Conservation (phyloP, 2,888 invertebrate species). For the Trachelus iudaicus region DNA sequence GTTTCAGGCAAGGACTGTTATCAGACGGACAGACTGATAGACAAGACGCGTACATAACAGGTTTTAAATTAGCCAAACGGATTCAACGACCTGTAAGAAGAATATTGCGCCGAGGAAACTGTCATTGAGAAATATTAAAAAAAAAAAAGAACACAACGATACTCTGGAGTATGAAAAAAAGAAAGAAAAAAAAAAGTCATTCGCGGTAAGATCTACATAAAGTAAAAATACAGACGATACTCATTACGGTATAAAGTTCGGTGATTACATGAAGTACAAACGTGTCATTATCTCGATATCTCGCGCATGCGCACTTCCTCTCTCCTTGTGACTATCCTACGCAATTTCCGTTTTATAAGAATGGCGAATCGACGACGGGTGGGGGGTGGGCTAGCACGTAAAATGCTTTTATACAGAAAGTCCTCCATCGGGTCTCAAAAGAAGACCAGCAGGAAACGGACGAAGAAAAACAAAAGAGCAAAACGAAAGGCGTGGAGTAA, state of each 20-base stretch:
- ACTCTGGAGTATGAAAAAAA: slow-evolving; percentile 54
- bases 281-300: slow-evolving; percentile 44
- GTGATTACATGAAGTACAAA: slow-evolving; percentile 62
- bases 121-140: slow-evolving; percentile 58
- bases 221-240: slow-evolving; percentile 33
- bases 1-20: background rate
- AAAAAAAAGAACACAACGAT: slow-evolving; percentile 58
- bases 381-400: slow-evolving; percentile 46
- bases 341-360: slow-evolving; percentile 50
- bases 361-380: slow-evolving; percentile 16
- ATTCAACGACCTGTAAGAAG: background rate
- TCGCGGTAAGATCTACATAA: slow-evolving; percentile 55
- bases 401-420: background rate
- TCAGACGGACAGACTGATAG: background rate
- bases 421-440: background rate
- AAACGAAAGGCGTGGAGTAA: slow-evolving; percentile 18
- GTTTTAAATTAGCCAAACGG: background rate
- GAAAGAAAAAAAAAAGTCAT: slow-evolving; percentile 36
- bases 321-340: slow-evolving; percentile 33
- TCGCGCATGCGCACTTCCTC: background rate
- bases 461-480: background rate
- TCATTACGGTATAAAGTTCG: slow-evolving; percentile 58
- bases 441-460: background rate
- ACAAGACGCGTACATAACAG: background rate
- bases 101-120: slow-evolving; percentile 34